These are phyloP conservation scores for Lasius platythorax DNA, from an alignment of 2,888 invertebrate genomes.

Conservation along the genomic window DNA sequence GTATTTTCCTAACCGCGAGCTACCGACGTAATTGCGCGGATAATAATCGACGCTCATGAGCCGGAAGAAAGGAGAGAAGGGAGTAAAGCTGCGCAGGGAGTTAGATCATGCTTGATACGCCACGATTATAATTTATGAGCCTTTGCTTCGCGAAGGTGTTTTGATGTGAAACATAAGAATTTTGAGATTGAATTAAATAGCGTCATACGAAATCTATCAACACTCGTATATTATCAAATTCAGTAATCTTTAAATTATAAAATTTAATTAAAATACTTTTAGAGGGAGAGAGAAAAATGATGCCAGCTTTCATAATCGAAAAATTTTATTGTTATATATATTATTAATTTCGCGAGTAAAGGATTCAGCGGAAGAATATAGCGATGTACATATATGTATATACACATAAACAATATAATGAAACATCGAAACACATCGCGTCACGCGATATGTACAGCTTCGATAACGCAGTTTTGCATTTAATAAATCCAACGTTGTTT, in stretches of 20 bases:
- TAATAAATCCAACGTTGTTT: conserved; percentile 45
- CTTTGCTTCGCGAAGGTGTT: conserved; percentile 26
- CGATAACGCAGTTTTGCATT: conserved; percentile 28
- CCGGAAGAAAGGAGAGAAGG: conserved; percentile 51
- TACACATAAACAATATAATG: background rate
- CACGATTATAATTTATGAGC: conserved; percentile 52
- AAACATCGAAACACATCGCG: conserved; percentile 6
- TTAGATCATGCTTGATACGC: conserved; percentile 47
- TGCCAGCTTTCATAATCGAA: background rate
- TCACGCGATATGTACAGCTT: background rate
- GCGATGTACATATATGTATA: background rate
- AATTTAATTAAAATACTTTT: background rate
- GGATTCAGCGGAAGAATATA: background rate
- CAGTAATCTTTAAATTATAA: conserved; percentile 11
- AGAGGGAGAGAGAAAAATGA: background rate
- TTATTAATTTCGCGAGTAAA: conserved; percentile 13
- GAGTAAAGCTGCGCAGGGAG: conserved; percentile 30
- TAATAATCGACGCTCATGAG: conserved; percentile 62
- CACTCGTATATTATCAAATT: background rate
- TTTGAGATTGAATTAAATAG: conserved; percentile 27
- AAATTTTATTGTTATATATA: background rate
- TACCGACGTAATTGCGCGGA: conserved; percentile 45
- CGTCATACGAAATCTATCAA: background rate
- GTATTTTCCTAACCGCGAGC: conserved; percentile 61
- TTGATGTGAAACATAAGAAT: conserved; percentile 7